Conservation (phyloP, 2,888 invertebrate genomes). For the Trissonchulus latispiculum region DNA sequence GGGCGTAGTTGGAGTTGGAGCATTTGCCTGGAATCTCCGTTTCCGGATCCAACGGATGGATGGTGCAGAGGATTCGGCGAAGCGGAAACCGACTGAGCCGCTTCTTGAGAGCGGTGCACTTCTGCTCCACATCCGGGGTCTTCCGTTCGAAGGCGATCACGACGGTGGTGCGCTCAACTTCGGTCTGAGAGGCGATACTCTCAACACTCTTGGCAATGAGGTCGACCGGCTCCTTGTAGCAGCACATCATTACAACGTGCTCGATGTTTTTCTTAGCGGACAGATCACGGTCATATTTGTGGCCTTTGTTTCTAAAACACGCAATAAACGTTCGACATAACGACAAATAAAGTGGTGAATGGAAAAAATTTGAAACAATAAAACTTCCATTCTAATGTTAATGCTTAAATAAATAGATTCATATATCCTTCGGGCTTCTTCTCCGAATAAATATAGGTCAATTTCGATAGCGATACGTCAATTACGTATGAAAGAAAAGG, state of each 20-base stretch:
- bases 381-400: too few species aligned
- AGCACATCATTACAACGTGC: neutral
- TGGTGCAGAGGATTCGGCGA: neutral
- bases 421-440: too few species aligned
- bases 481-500: too few species aligned
- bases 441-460: too few species aligned
- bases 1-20: slow-evolving; percentile 36
- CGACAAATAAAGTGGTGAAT: too few species aligned
- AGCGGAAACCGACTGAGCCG: neutral
- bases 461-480: too few species aligned
- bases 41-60: neutral
- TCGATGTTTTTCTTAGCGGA: neutral
- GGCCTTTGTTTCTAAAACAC: neutral
- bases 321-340: too few species aligned
- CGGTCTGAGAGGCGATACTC: neutral
- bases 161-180: neutral
- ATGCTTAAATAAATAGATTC: too few species aligned
- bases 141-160: neutral
- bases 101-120: neutral
- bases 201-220: neutral
- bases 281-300: neutral
- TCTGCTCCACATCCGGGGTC: neutral
- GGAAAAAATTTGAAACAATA: too few species aligned
- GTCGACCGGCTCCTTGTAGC: neutral
- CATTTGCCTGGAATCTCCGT: slow-evolving; percentile 30